Percentiles rank a stretch among this genome's conserved stretches.
Conservation (phyloP, 2,888 invertebrate species). For the Brenthis ino region DNA sequence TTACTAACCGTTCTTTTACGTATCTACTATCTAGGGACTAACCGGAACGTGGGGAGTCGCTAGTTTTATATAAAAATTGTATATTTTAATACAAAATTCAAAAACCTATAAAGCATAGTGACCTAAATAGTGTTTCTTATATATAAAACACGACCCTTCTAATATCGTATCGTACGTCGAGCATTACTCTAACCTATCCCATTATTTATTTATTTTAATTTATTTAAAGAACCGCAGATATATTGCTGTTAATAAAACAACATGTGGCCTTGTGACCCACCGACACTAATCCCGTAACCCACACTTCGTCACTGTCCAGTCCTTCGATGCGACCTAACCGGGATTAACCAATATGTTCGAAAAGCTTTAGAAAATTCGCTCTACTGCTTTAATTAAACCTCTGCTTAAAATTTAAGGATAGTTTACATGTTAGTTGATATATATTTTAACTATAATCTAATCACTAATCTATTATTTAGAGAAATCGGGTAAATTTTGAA, state of each 20-base stretch:
- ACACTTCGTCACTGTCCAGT: constrained; percentile 66
- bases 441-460: background rate
- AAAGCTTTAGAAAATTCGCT: constrained; percentile 42
- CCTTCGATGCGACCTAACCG: constrained; percentile 62
- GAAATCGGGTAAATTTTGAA: too few relatives aligned
- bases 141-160: too few relatives aligned
- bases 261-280: constrained; percentile 43
- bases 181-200: background rate
- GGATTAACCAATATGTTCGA: constrained; percentile 74
- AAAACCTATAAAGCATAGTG: too few relatives aligned
- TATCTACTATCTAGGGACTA: too few relatives aligned
- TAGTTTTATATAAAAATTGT: too few relatives aligned
- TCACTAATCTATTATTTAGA: too few relatives aligned
- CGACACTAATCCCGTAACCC: constrained; percentile 45
- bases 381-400: constrained; percentile 29
- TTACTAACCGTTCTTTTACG: too few relatives aligned
- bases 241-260: constrained; percentile 46
- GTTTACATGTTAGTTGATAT: constrained; percentile 1
- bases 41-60: too few relatives aligned
- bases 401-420: constrained; percentile 20
- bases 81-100: too few relatives aligned
- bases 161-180: too few relatives aligned
- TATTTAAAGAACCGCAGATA: constrained; percentile 26
- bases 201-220: constrained; percentile 18
- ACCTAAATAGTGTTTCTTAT: too few relatives aligned